Percentiles rank a stretch among this genome's conserved stretches.
These are phyloP conservation scores for Drosophila diplacantha DNA, from an alignment of 2,888 invertebrate species.

Conservation along the genomic window DNA sequence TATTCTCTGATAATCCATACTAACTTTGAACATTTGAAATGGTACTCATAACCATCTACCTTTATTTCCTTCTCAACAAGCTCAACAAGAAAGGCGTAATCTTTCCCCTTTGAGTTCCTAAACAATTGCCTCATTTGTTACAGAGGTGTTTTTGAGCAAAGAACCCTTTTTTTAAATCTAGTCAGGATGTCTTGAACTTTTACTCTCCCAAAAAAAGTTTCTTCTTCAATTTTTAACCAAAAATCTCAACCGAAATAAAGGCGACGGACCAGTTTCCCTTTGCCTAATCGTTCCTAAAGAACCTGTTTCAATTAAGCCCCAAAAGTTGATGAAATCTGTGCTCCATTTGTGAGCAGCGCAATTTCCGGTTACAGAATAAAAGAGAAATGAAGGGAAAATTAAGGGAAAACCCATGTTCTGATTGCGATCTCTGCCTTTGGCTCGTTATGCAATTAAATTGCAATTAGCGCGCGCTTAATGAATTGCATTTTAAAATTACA, in stretches of 20 bases:
- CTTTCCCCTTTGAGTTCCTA: background rate
- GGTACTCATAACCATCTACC: background rate
- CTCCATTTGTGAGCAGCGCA: conserved; percentile 34
- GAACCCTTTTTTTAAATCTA: conserved; percentile 1
- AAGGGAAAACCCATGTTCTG: conserved; percentile 7
- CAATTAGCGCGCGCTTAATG: conserved; percentile 66
- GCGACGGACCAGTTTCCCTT: background rate
- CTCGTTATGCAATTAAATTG: conserved; percentile 55
- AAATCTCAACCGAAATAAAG: background rate
- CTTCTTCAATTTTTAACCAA: background rate
- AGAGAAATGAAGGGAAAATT: background rate
- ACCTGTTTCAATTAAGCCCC: conserved; percentile 14
- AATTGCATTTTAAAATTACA: conserved; percentile 53
- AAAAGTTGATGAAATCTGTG: conserved; percentile 19
- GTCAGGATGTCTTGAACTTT: background rate
- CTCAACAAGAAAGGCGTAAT: background rate
- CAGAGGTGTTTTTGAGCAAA: background rate
- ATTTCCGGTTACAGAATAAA: conserved; percentile 32
- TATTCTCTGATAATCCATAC: background rate
- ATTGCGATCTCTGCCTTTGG: conserved; percentile 14
- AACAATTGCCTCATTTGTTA: background rate
- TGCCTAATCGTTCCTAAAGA: background rate
- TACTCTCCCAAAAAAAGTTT: background rate
- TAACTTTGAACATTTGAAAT: background rate
- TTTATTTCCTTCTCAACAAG: too few species aligned